Percentiles rank a stretch among this genome's conserved stretches.
These are phyloP conservation scores for Drosophila melanosoma DNA, from an alignment of 2,888 invertebrate genomes.

Conservation along the genomic window DNA sequence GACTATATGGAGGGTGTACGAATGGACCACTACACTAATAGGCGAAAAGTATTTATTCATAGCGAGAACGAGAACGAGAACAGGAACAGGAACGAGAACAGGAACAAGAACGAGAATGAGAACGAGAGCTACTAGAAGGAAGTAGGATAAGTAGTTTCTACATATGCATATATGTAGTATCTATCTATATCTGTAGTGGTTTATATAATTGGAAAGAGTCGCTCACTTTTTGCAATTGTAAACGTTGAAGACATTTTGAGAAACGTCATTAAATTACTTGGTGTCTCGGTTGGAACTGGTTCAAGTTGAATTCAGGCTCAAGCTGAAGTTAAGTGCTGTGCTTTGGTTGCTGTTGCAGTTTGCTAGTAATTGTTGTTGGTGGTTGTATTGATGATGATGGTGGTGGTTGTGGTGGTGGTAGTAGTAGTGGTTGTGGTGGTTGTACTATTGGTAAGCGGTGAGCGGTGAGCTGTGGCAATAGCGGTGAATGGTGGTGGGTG, in stretches of 20 bases:
- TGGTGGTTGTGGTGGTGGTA: constrained; percentile 29
- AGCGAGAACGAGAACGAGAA: constrained; percentile 26
- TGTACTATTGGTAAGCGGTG: constrained; percentile 34
- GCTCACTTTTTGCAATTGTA: constrained; percentile 68
- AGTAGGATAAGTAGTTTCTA: not conserved
- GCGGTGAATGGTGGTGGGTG: constrained; percentile 45
- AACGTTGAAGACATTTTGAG: constrained; percentile 68
- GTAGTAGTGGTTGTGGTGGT: constrained; percentile 26
- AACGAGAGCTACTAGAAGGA: constrained; percentile 19
- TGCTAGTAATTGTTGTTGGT: constrained; percentile 31
- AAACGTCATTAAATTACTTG: constrained; percentile 32
- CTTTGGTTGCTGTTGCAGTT: constrained; percentile 27
- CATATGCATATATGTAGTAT: constrained; percentile 22
- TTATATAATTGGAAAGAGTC: constrained; percentile 33
- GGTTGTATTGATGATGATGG: constrained; percentile 25
- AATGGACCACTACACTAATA: constrained; percentile 32
- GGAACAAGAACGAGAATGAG: constrained; percentile 24
- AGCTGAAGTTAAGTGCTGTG: constrained; percentile 23
- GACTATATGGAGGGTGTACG: constrained; percentile 1
- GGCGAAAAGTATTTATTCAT: constrained; percentile 17
- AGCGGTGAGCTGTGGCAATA: constrained; percentile 39
- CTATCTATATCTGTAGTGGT: constrained; percentile 1
- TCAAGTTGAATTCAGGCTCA: constrained; percentile 37
- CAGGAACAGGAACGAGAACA: constrained; percentile 15
- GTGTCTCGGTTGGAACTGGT: constrained; percentile 35